phyloP scores from a whole-genome alignment of 1,140 invertebrate genomes.

The Cryptotermes secundus region DNA sequence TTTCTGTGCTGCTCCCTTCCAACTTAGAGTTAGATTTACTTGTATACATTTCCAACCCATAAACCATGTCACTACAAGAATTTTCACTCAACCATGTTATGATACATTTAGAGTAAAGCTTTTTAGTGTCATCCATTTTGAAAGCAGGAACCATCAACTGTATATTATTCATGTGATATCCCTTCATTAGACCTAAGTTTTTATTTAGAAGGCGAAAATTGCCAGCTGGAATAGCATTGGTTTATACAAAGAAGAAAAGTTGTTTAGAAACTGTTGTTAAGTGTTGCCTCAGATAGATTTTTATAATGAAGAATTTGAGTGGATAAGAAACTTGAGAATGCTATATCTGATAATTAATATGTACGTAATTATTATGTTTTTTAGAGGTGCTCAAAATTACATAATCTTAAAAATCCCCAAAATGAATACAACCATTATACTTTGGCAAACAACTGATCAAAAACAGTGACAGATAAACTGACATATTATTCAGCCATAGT shows the following conservation, averaged over 20 bases:
- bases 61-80: slow-evolving; percentile 6
- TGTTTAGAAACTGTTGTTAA: slow-evolving; percentile 28
- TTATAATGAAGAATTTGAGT: slow-evolving; percentile 25
- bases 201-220: slow-evolving; percentile 13
- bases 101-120: not conserved
- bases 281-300: slow-evolving; percentile 31
- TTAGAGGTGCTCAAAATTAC: slow-evolving; percentile 26
- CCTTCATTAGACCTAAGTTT: slow-evolving; percentile 22
- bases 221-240: slow-evolving; percentile 14
- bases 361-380: slow-evolving; percentile 28
- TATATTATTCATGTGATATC: not conserved
- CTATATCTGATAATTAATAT: slow-evolving; percentile 22
- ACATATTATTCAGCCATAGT: not conserved
- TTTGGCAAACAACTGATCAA: not conserved
- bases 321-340: slow-evolving; percentile 4
- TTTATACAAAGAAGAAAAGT: slow-evolving; percentile 24
- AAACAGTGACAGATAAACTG: not conserved
- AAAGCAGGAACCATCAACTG: slow-evolving; percentile 15
- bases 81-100: not conserved
- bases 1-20: not conserved
- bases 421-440: not conserved
- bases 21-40: not conserved
- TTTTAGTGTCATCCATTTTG: slow-evolving; percentile 6
- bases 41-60: not conserved
- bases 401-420: not conserved